Evolutionary conservation across 2,888 invertebrate genomes (phyloP).

Genomic region (Hirtodrosophila histrioides): DNA sequence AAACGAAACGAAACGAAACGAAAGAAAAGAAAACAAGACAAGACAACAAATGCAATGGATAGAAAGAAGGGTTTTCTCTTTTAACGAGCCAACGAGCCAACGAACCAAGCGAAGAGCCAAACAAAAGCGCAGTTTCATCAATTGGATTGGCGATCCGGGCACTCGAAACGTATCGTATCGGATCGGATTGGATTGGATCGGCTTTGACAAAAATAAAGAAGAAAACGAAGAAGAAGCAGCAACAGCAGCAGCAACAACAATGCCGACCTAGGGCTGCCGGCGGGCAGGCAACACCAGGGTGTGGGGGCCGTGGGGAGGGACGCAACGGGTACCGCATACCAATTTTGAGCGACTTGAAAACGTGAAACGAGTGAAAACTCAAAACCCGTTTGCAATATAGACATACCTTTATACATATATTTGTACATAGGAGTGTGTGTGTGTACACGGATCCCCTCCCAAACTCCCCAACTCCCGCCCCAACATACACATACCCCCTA

Average conservation of each 20-base stretch:
- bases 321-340: conserved; percentile 62
- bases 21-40: conserved; percentile 42
- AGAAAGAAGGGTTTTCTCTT: conserved; percentile 71
- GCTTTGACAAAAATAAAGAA: conserved; percentile 41
- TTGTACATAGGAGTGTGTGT: background rate
- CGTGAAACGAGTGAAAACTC: conserved; percentile 76
- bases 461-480: background rate
- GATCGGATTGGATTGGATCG: conserved; percentile 21
- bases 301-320: background rate
- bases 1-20: conserved; percentile 28
- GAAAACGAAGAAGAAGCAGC: conserved; percentile 13
- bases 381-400: conserved; percentile 57
- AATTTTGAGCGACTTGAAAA: conserved; percentile 70
- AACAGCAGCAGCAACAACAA: conserved; percentile 31
- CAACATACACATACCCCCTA: background rate
- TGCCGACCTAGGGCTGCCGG: conserved; percentile 60
- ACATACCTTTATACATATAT: conserved; percentile 14
- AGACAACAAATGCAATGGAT: conserved; percentile 38
- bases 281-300: conserved; percentile 6
- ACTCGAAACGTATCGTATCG: conserved; percentile 26
- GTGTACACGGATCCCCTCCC: conserved; percentile 1
- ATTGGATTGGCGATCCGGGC: conserved; percentile 42
- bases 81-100: conserved; percentile 40
- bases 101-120: conserved; percentile 19
- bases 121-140: conserved; percentile 58